These are phyloP conservation scores for Amniataba percoides DNA, from an alignment of 2,797 vertebrate genomes.

Conservation along the genomic window DNA sequence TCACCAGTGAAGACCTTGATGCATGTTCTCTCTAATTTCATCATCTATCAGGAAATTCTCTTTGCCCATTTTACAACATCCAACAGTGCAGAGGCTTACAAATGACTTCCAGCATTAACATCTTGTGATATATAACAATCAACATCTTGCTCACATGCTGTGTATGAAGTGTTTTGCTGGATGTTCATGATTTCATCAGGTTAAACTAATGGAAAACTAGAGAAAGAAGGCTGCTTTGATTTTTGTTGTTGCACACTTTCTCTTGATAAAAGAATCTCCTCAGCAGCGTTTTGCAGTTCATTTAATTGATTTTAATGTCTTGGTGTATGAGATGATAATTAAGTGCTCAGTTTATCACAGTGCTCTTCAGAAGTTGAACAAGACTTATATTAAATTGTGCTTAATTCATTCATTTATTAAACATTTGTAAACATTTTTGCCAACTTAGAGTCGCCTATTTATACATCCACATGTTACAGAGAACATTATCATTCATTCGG, in stretches of 20 bases:
- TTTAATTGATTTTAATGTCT: not conserved
- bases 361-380: not conserved
- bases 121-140: too few relatives aligned
- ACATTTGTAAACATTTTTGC: not conserved
- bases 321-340: not conserved
- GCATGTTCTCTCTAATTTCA: not conserved
- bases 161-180: not conserved
- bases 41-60: slow-evolving; percentile 2
- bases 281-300: not conserved
- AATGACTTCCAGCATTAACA: too few relatives aligned
- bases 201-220: too few relatives aligned
- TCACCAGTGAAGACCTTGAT: not conserved
- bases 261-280: not conserved
- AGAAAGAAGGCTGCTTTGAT: too few relatives aligned
- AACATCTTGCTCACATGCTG: not conserved
- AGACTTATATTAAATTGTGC: not conserved
- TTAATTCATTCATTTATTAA: too few relatives aligned
- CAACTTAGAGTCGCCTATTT: not conserved
- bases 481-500: too few relatives aligned
- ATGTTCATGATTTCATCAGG: not conserved
- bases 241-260: not conserved
- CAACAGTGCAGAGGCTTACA: not conserved
- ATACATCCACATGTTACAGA: not conserved
- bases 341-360: not conserved
- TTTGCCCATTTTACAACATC: not conserved